A percentile compares a stretch with the other conserved stretches of the same genome.
phyloP scores from a whole-genome alignment of 2,888 invertebrate species.

The Coleophora flavipennella region DNA sequence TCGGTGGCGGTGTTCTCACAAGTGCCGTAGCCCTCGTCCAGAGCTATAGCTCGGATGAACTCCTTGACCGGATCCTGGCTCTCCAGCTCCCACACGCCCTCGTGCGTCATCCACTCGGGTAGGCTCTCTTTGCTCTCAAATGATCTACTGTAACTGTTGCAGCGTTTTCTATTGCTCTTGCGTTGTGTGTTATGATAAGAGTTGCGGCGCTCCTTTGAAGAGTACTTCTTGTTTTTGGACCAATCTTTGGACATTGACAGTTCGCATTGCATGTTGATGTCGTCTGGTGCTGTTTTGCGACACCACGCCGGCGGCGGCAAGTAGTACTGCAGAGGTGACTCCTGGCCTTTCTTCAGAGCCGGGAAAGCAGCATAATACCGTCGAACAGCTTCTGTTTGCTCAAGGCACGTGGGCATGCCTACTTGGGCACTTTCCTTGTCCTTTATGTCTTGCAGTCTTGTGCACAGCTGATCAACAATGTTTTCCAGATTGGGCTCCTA shows the following conservation, averaged over 20 bases:
- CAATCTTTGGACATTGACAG: slow-evolving; percentile 47
- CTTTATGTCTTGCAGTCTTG: slow-evolving; percentile 80
- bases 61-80: slow-evolving; percentile 62
- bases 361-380: slow-evolving; percentile 86
- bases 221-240: slow-evolving; percentile 46
- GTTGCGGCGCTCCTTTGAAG: slow-evolving; percentile 55
- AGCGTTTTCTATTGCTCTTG: slow-evolving; percentile 48
- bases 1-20: slow-evolving; percentile 63
- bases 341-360: slow-evolving; percentile 71
- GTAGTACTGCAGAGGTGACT: slow-evolving; percentile 56
- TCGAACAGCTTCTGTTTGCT: slow-evolving; percentile 78
- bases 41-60: slow-evolving; percentile 58
- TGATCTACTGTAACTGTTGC: slow-evolving; percentile 55
- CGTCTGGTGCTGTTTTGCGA: slow-evolving; percentile 39
- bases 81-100: slow-evolving; percentile 67
- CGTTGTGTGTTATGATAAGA: slow-evolving; percentile 48
- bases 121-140: slow-evolving; percentile 58
- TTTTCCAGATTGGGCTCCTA: slow-evolving; percentile 86
- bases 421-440: slow-evolving; percentile 52
- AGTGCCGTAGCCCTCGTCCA: slow-evolving; percentile 68
- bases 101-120: slow-evolving; percentile 71
- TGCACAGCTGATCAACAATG: slow-evolving; percentile 87
- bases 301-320: slow-evolving; percentile 64
- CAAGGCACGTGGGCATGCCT: slow-evolving; percentile 65
- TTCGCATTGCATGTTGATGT: slow-evolving; percentile 59